A percentile compares a stretch with the other conserved stretches of the same genome.
Evolutionary conservation across 2,113 vertebrate genomes (phyloP).

Genomic region (Mastomys coucha): DNA sequence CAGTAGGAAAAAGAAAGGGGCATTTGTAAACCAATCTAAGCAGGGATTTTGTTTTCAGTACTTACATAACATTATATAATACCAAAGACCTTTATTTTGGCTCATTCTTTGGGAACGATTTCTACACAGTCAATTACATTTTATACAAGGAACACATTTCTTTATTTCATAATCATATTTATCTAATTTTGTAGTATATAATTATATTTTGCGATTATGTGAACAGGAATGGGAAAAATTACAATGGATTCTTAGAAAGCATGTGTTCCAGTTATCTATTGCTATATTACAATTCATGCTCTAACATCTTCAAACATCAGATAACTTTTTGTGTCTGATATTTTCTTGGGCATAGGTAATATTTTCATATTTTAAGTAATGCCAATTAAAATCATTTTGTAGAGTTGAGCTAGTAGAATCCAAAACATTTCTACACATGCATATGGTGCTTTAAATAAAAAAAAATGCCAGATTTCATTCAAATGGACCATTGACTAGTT

Average conservation of each 20-base stretch:
- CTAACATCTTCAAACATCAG: constrained; percentile 18
- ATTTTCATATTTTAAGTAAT: background rate
- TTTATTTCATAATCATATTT: constrained; percentile 35
- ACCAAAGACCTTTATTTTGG: background rate
- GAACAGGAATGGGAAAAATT: constrained; percentile 7
- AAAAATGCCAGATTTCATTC: background rate
- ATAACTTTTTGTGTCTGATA: background rate
- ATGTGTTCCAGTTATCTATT: background rate
- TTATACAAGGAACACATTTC: constrained; percentile 1
- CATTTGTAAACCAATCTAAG: background rate
- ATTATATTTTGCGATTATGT: constrained; percentile 12
- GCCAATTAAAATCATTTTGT: background rate
- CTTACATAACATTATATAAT: background rate
- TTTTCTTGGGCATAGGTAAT: background rate
- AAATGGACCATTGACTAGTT: background rate
- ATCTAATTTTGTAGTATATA: background rate
- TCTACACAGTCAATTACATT: background rate
- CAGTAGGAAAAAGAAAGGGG: background rate
- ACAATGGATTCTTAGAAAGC: background rate
- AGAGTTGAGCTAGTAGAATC: background rate
- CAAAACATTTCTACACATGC: background rate
- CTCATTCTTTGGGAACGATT: background rate
- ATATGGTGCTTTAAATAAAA: background rate
- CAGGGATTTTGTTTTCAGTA: background rate
- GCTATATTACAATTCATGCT: background rate